These are phyloP conservation scores for Siphamia tubifer DNA, from an alignment of 2,113 vertebrate genomes.

Conservation along the genomic window DNA sequence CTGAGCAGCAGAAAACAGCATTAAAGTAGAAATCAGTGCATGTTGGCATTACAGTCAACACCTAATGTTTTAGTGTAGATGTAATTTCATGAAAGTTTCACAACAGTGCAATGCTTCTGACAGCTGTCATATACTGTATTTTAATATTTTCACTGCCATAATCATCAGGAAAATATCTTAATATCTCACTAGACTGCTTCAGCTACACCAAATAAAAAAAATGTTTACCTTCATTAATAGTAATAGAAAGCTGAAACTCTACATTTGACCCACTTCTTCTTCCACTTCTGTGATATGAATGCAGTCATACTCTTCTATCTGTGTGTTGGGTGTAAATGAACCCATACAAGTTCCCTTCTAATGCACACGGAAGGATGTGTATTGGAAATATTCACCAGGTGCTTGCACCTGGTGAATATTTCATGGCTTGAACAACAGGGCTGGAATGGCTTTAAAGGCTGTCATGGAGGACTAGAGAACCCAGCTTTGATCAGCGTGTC, in stretches of 20 bases:
- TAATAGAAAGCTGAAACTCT: not conserved
- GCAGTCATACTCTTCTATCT: not conserved
- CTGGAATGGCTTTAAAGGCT: constrained; percentile 49
- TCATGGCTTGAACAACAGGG: constrained; percentile 54
- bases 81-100: not conserved
- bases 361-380: constrained; percentile 10
- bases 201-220: not conserved
- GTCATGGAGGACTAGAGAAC: constrained; percentile 27
- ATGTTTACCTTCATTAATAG: not conserved
- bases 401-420: constrained; percentile 66
- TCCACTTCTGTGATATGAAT: too few relatives aligned
- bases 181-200: not conserved
- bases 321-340: not conserved
- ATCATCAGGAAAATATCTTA: not conserved
- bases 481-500: constrained; percentile 61
- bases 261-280: not conserved
- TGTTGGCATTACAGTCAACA: not conserved
- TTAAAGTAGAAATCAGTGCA: not conserved
- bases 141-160: too few relatives aligned
- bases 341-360: not conserved
- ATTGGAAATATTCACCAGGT: too few relatives aligned
- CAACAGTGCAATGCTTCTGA: not conserved
- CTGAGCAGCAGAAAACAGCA: not conserved
- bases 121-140: not conserved
- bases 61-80: not conserved